Percentiles rank a stretch among this genome's conserved stretches.
Evolutionary conservation across 2,888 invertebrate species (phyloP).

Genomic region (Pseudococcus viburni): DNA sequence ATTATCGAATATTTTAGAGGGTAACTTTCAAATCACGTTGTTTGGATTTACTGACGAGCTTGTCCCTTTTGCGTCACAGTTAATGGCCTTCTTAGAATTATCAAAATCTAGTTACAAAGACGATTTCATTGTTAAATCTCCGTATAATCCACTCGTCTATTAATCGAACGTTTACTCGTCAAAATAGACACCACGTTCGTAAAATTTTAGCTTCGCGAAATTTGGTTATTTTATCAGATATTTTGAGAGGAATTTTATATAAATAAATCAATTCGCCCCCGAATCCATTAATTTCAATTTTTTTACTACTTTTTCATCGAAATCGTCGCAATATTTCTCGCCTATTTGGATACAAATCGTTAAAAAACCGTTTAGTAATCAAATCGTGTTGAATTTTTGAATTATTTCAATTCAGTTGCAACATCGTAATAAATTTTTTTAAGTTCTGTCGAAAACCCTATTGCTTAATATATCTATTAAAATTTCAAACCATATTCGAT

Average conservation of each 20-base stretch:
- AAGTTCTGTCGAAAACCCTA: background rate
- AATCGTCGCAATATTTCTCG: background rate
- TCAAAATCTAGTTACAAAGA: background rate
- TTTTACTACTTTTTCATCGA: background rate
- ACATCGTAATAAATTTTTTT: conserved; percentile 18
- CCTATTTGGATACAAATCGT: background rate
- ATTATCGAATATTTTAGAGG: background rate
- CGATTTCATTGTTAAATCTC: background rate
- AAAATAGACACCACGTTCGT: background rate
- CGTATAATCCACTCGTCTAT: background rate
- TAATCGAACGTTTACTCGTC: background rate
- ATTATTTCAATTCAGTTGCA: background rate
- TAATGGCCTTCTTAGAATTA: background rate
- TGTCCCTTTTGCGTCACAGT: background rate
- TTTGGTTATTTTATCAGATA: background rate
- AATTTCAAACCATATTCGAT: conserved; percentile 17
- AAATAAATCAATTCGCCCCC: background rate
- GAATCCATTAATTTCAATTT: background rate
- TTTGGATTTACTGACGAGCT: background rate
- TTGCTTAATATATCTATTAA: conserved; percentile 16
- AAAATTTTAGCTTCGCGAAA: background rate
- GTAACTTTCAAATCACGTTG: background rate
- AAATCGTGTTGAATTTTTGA: background rate
- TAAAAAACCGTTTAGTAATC: background rate
- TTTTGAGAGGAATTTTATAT: background rate